Percentiles rank a stretch among this genome's conserved stretches.
Conservation (phyloP, 2,797 vertebrate species). For the Numenius phaeopus region DNA sequence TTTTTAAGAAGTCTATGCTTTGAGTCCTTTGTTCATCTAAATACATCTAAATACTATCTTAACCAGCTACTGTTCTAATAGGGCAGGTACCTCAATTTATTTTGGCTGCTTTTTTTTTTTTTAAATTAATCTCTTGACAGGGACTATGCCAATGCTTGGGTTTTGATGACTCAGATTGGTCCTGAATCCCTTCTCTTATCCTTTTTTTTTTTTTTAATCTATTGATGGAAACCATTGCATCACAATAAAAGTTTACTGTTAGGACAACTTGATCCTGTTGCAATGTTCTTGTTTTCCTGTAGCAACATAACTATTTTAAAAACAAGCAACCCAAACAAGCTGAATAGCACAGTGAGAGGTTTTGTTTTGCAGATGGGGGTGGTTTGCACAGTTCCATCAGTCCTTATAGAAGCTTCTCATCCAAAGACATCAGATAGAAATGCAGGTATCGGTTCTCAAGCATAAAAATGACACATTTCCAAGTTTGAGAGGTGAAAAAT, state of each 20-base stretch:
- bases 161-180: background rate
- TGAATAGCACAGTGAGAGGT: background rate
- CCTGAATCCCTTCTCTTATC: background rate
- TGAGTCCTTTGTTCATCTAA: background rate
- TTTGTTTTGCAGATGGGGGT: background rate
- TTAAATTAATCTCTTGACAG: background rate
- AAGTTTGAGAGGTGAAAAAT: background rate
- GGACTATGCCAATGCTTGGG: background rate
- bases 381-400: background rate
- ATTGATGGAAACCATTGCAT: background rate
- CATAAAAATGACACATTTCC: background rate
- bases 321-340: background rate
- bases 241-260: background rate
- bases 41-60: background rate
- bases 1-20: background rate
- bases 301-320: background rate
- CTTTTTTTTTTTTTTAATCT: background rate
- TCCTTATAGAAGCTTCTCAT: background rate
- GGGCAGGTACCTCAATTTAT: background rate
- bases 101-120: background rate
- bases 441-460: background rate
- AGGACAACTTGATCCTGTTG: background rate
- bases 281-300: background rate
- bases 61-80: background rate
- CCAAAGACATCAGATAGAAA: background rate